phyloP scores from a whole-genome alignment of 2,797 vertebrate genomes.

The Sylvilagus floridanus region DNA sequence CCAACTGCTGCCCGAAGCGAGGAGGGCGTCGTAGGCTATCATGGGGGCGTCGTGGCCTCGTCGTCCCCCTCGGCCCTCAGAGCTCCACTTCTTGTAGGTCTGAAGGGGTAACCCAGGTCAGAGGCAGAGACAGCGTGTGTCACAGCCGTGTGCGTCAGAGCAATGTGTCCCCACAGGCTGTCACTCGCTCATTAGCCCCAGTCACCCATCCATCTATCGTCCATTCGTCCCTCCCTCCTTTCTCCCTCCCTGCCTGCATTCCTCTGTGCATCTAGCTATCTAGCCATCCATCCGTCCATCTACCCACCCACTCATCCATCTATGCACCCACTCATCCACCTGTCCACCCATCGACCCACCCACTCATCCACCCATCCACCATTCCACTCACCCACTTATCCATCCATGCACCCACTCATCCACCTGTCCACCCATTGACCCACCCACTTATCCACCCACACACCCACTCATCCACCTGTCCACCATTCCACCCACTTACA shows the following conservation, averaged over 20 bases:
- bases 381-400: too few relatives aligned
- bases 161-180: too few relatives aligned
- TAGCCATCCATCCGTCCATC: background rate
- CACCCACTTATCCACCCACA: fast-evolving
- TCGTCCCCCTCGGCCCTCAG: constrained; percentile 94
- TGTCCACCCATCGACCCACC: too few relatives aligned
- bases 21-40: constrained; percentile 97
- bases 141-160: background rate
- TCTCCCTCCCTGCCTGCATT: too few relatives aligned
- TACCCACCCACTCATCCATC: too few relatives aligned
- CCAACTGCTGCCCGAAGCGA: constrained; percentile 94
- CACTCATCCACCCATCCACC: too few relatives aligned
- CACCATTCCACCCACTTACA: background rate
- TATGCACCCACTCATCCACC: background rate
- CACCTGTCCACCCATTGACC: too few relatives aligned
- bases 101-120: background rate
- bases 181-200: background rate
- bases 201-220: background rate
- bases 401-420: too few relatives aligned
- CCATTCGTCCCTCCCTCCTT: too few relatives aligned
- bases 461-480: background rate
- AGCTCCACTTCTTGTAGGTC: constrained; percentile 98
- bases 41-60: constrained; percentile 97
- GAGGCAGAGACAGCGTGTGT: background rate
- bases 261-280: background rate